Evolutionary conservation across 92 coral and sea anemone genomes (phyloP), one percentile per base, ranked within the genome.

Genomic region (Desmophyllum pertusum): DNA sequence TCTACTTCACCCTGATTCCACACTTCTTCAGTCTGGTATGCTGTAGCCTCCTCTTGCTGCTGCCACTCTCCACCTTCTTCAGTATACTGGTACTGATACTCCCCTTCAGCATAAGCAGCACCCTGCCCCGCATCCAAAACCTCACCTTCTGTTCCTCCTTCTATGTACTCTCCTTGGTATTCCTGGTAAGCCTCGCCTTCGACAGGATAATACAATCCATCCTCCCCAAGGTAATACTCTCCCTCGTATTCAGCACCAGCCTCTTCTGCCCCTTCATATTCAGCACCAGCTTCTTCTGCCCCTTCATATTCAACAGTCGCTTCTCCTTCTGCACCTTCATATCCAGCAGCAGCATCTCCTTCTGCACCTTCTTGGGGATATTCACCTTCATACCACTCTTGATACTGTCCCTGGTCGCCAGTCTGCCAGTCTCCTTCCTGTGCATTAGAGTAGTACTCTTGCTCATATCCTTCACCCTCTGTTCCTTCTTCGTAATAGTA

Each of bases 141-240:
- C 75, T 74, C 84, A 8, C 75, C 90, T 46, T 75, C 87, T 33
- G 30, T 70, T 55, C 42, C 91, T 33, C 86, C 92, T 45, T 88
- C 89, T 10, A 50, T 71, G 70, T 84, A 91, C 41, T 88, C 91
- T 29, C 91, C 94, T 76, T 88, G 89, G 70, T 88, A 81, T 7
- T 84, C 61, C 64, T 74, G 81, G 75, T 83, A 83, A 21, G 18
- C 81, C 57, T 83, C 80, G 10, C 75, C 67, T 36, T 73, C 75
- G 2, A 73, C 87, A 59, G 81, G 81, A n/a, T 85, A 76, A 67
- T 69, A 76, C 36, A 55, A 31, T 11, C 81, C 77, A 53, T 85
- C 88, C 78, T 85, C 87, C 9, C 74, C 87, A 19, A 75, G 77
- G 43, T 84, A 84, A 43, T 74, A 85, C 55, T 83, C 77, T 31